phyloP scores from a whole-genome alignment of 2,113 vertebrate species.

The Anthoscopus minutus region DNA sequence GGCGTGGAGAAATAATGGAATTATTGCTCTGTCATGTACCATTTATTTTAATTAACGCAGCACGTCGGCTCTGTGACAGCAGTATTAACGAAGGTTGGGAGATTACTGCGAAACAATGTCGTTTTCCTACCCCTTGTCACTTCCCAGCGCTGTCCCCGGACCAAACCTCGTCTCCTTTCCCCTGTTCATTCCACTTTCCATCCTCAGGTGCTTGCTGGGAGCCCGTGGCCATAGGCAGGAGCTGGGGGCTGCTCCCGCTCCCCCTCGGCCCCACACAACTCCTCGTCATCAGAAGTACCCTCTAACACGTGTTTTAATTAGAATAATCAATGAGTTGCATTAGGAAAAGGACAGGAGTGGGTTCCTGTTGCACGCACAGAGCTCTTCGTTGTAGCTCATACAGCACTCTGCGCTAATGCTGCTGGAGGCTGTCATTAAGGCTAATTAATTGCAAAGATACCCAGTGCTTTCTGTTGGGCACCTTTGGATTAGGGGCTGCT shows the following conservation, averaged over 20 bases:
- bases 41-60: neutral
- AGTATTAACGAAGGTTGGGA: neutral
- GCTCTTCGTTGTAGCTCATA: neutral
- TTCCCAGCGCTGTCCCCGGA: accelerated
- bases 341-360: neutral
- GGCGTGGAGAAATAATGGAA: neutral
- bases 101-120: neutral
- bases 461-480: neutral
- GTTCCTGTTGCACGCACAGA: neutral
- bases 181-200: neutral
- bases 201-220: neutral
- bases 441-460: neutral
- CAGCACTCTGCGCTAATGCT: neutral
- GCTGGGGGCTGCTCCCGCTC: neutral
- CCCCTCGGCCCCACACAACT: neutral
- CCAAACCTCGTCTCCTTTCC: neutral
- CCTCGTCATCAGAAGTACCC: neutral
- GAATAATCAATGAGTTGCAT: neutral
- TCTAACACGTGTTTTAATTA: neutral
- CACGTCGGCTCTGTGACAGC: neutral
- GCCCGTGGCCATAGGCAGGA: accelerated
- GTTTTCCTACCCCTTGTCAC: neutral
- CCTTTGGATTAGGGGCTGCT: neutral
- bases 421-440: neutral
- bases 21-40: neutral